Conservation (phyloP, 2,797 vertebrate genomes). For the Rachycentron canadum region DNA sequence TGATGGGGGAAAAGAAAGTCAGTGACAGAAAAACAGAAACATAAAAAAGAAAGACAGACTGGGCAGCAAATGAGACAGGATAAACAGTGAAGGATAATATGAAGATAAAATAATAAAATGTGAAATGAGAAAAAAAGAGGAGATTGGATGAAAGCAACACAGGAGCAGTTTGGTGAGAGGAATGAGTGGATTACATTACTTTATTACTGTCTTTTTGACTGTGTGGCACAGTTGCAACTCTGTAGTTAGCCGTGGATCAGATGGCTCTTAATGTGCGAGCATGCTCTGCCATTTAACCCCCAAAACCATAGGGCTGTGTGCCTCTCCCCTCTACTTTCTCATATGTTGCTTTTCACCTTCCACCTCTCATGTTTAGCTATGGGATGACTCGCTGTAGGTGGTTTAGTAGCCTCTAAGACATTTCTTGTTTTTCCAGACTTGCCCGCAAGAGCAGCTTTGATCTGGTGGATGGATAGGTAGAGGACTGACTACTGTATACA, state of each 20-base stretch:
- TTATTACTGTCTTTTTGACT: conserved; percentile 20
- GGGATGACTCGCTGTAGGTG: conserved; percentile 21
- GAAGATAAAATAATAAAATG: conserved; percentile 18
- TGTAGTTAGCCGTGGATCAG: conserved; percentile 74
- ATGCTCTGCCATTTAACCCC: conserved; percentile 83
- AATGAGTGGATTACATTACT: neutral
- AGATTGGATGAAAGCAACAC: conserved; percentile 18
- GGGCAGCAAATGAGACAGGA: conserved; percentile 12
- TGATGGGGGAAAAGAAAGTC: conserved; percentile 41
- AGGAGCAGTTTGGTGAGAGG: neutral
- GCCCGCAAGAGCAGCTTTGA: conserved; percentile 67
- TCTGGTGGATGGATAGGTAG: conserved; percentile 59
- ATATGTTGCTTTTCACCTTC: conserved; percentile 43
- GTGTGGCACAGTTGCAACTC: conserved; percentile 58
- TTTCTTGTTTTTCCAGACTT: conserved; percentile 70
- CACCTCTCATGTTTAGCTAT: conserved; percentile 51
- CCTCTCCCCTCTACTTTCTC: conserved; percentile 59
- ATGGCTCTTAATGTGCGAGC: conserved; percentile 83
- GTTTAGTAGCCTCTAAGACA: conserved; percentile 46
- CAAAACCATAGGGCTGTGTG: conserved; percentile 62
- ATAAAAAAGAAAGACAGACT: conserved; percentile 33
- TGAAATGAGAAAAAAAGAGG: conserved; percentile 15
- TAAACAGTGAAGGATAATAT: conserved; percentile 30
- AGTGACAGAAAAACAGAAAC: conserved; percentile 32
- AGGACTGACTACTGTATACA: conserved; percentile 28